Evolutionary conservation across 2,888 invertebrate genomes (phyloP).

Genomic region (Conomelus anceps): DNA sequence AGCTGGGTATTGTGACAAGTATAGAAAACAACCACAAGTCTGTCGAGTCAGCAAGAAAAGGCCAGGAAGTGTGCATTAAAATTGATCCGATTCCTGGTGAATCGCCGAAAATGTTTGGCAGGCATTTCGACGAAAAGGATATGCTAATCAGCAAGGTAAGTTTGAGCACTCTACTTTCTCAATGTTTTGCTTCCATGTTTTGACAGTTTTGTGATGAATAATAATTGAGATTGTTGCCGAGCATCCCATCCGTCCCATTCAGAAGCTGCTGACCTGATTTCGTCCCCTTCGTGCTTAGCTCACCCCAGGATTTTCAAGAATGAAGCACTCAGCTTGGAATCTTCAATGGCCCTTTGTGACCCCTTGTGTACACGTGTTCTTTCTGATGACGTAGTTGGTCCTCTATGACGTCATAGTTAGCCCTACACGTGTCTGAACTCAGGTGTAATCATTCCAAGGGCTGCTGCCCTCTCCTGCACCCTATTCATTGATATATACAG

Average conservation of each 20-base stretch:
- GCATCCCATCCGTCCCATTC: not conserved
- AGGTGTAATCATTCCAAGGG: not conserved
- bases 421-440: not conserved
- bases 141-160: constrained; percentile 88
- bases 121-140: constrained; percentile 97
- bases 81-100: constrained; percentile 97
- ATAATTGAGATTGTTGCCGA: not conserved
- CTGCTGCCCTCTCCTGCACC: not conserved
- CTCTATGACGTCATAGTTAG: not conserved
- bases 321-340: not conserved
- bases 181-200: not conserved
- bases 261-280: not conserved
- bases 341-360: not conserved
- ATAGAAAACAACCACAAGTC: constrained; percentile 94
- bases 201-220: not conserved
- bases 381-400: not conserved
- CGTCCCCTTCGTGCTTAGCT: not conserved
- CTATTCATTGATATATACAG: not conserved
- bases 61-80: constrained; percentile 93
- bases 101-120: constrained; percentile 95
- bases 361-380: not conserved
- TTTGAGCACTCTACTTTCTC: constrained; percentile 24
- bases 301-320: not conserved
- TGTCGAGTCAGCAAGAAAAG: constrained; percentile 90
- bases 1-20: constrained; percentile 89